Evolutionary conservation across 1,140 invertebrate species (phyloP).

Genomic region (Drosophila simulans): DNA sequence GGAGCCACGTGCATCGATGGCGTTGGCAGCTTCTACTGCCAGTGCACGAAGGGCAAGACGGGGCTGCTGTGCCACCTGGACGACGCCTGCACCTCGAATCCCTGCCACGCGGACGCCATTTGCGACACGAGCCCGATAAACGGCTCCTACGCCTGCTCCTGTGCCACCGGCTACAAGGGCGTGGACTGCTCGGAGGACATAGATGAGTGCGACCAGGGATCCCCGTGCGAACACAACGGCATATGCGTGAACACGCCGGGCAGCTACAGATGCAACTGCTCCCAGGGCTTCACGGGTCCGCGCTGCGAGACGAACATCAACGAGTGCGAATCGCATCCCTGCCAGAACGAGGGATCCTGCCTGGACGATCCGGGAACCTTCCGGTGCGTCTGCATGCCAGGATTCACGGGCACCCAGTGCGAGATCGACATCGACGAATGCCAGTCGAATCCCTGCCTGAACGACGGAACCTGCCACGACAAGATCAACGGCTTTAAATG

Average conservation of each 20-base stretch:
- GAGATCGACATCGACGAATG: conserved; percentile 97
- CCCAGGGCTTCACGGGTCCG: conserved; percentile 95
- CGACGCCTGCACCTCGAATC: conserved; percentile 98
- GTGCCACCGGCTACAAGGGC: conserved; percentile 95
- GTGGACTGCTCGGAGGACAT: conserved; percentile 96
- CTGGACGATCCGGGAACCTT: conserved; percentile 97
- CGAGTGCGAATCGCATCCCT: conserved; percentile 97
- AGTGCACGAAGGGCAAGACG: conserved; percentile 97
- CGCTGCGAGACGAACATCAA: conserved; percentile 97
- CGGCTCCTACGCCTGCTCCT: conserved; percentile 96
- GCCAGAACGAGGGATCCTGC: conserved; percentile 97
- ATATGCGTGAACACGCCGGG: conserved; percentile 97
- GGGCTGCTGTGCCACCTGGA: conserved; percentile 97
- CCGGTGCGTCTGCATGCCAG: conserved; percentile 98
- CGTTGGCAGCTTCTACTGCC: conserved; percentile 97
- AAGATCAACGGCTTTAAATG: conserved; percentile 95
- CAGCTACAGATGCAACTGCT: conserved; percentile 96
- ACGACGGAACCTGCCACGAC: conserved; percentile 93
- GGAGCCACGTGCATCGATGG: conserved; percentile 98
- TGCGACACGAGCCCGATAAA: conserved; percentile 98
- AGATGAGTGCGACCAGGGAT: conserved; percentile 97
- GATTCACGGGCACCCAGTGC: conserved; percentile 95
- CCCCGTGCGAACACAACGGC: conserved; percentile 96
- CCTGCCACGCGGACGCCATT: conserved; percentile 96
- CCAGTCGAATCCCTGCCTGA: conserved; percentile 93